Conservation (phyloP, 2,888 invertebrate species). For the Apotomis betuletana region DNA sequence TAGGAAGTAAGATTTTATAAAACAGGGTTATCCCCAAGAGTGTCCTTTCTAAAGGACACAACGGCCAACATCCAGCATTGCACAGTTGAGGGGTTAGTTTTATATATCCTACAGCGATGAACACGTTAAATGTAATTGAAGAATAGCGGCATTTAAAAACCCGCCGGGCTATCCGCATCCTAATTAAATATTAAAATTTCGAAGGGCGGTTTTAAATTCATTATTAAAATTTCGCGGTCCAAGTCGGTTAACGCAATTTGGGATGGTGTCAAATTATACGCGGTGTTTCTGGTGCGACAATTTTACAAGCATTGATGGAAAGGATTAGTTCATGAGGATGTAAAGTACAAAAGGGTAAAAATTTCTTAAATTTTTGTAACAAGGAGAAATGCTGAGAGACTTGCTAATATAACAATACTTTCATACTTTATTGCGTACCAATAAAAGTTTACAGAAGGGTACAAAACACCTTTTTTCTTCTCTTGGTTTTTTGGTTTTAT, state of each 20-base stretch:
- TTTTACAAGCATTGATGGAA: neutral
- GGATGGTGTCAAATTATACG: conserved; percentile 46
- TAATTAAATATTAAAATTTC: conserved; percentile 82
- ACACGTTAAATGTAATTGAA: conserved; percentile 4
- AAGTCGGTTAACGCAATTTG: conserved; percentile 61
- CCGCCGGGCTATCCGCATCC: conserved; percentile 48
- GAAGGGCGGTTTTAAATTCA: conserved; percentile 77
- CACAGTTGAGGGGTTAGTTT: neutral
- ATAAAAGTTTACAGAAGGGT: too few relatives aligned
- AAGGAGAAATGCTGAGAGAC: too few relatives aligned
- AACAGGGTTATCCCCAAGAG: neutral
- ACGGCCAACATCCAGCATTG: too few relatives aligned
- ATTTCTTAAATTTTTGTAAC: too few relatives aligned
- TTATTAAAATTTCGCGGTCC: conserved; percentile 79
- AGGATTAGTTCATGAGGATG: neutral
- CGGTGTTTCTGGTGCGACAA: conserved; percentile 2
- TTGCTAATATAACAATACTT: too few relatives aligned
- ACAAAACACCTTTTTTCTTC: too few relatives aligned
- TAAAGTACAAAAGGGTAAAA: too few relatives aligned
- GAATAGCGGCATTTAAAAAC: conserved; percentile 7
- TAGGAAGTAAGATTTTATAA: too few relatives aligned
- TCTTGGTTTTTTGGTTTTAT: too few relatives aligned
- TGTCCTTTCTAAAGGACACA: neutral
- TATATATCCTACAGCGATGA: neutral
- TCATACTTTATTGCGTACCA: too few relatives aligned